phyloP scores from a whole-genome alignment of 2,888 invertebrate genomes.

The Epicampocera succincta region DNA sequence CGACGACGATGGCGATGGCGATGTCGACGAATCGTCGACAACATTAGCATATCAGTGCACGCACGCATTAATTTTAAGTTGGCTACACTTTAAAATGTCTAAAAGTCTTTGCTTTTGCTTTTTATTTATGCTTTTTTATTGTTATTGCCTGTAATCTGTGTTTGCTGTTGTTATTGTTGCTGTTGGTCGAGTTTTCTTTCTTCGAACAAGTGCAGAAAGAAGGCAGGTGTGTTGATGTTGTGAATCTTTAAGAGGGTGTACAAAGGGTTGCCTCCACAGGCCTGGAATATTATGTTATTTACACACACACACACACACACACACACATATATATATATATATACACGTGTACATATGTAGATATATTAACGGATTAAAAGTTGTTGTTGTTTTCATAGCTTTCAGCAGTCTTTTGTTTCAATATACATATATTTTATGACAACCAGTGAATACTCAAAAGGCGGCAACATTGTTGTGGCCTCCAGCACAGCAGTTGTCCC shows the following conservation, averaged over 20 bases:
- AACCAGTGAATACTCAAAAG: no score
- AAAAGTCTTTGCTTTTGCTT: background rate
- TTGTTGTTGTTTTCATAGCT: no score
- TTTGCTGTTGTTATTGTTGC: slow-evolving; percentile 6
- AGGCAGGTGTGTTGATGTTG: slow-evolving; percentile 56
- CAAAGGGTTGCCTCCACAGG: slow-evolving; percentile 16
- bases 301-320: background rate
- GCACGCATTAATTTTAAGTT: slow-evolving; percentile 65
- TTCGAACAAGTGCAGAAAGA: slow-evolving; percentile 52
- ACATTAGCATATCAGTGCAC: slow-evolving; percentile 67
- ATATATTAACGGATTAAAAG: no score
- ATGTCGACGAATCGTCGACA: slow-evolving; percentile 63
- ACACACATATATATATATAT: background rate
- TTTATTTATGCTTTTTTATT: background rate
- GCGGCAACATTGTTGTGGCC: no score
- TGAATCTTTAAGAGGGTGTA: slow-evolving; percentile 30
- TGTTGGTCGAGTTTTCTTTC: slow-evolving; percentile 8
- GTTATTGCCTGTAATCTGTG: slow-evolving; percentile 27
- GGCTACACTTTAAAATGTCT: slow-evolving; percentile 13
- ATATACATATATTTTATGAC: no score
- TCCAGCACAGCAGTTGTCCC: no score
- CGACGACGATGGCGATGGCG: slow-evolving; percentile 28
- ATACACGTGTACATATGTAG: background rate
- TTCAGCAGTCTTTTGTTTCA: no score
- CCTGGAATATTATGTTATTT: slow-evolving; percentile 14